These are phyloP conservation scores for Drepana falcataria DNA, from an alignment of 2,888 invertebrate species.

Conservation along the genomic window DNA sequence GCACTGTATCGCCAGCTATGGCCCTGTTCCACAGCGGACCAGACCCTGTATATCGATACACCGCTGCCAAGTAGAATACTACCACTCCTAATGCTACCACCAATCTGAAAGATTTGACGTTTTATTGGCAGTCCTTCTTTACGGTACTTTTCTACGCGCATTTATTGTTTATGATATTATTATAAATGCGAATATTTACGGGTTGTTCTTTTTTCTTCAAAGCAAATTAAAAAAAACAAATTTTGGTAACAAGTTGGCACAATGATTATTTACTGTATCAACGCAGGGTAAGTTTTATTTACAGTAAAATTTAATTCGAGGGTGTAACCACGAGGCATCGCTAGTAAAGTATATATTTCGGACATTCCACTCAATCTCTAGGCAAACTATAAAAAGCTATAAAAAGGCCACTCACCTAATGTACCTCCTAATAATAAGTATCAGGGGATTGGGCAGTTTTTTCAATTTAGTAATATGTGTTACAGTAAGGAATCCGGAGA, in stretches of 20 bases:
- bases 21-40: conserved; percentile 80
- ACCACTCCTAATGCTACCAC: conserved; percentile 77
- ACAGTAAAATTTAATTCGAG: too few relatives aligned
- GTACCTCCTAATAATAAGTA: conserved; percentile 78
- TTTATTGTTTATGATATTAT: too few relatives aligned
- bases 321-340: too few relatives aligned
- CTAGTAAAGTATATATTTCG: too few relatives aligned
- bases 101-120: conserved; percentile 51
- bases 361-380: neutral
- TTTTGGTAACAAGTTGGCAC: too few relatives aligned
- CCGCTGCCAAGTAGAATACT: conserved; percentile 76
- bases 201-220: too few relatives aligned
- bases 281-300: too few relatives aligned
- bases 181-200: too few relatives aligned
- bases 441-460: conserved; percentile 56
- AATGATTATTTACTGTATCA: too few relatives aligned
- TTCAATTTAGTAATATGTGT: conserved; percentile 57
- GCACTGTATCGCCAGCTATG: conserved; percentile 63
- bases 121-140: too few relatives aligned
- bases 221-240: too few relatives aligned
- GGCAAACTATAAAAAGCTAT: neutral
- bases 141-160: too few relatives aligned
- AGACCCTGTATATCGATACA: conserved; percentile 75
- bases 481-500: conserved; percentile 79
- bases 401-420: conserved; percentile 66